Percentiles rank a stretch among this genome's conserved stretches.
Conservation (phyloP, 2,113 vertebrate species). For the Megaleporinus macrocephalus region DNA sequence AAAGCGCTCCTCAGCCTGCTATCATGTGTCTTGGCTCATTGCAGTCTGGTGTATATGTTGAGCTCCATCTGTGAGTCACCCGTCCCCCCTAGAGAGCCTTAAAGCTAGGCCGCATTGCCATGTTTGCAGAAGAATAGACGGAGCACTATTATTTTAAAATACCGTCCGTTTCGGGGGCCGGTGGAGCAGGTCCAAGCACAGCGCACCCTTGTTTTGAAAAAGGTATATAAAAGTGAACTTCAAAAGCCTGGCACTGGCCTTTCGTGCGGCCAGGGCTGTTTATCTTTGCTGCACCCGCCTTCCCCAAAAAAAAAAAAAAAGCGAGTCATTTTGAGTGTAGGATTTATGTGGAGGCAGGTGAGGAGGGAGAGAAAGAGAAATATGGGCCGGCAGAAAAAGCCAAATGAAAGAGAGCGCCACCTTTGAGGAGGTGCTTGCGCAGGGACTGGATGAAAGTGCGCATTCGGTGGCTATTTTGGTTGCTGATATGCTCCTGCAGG, state of each 20-base stretch:
- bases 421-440: conserved; percentile 61
- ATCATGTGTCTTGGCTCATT: conserved; percentile 78
- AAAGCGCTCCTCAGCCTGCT: conserved; percentile 68
- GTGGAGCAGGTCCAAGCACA: conserved; percentile 50
- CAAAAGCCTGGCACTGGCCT: conserved; percentile 24
- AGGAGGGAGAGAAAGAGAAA: conserved; percentile 18
- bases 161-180: conserved; percentile 34
- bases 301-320: conserved; percentile 41
- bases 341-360: conserved; percentile 50
- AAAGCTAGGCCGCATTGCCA: conserved; percentile 63
- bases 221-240: conserved; percentile 55
- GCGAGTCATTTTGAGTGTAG: conserved; percentile 43
- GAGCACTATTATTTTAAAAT: conserved; percentile 67
- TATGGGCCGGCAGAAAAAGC: conserved; percentile 11
- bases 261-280: conserved; percentile 43
- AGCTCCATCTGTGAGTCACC: conserved; percentile 67
- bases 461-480: conserved; percentile 58
- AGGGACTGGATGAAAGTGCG: conserved; percentile 37
- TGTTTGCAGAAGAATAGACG: conserved; percentile 70
- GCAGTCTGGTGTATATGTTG: conserved; percentile 76
- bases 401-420: conserved; percentile 47
- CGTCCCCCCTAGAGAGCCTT: conserved; percentile 61
- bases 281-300: conserved; percentile 44
- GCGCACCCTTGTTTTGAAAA: conserved; percentile 50
- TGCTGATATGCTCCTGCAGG: conserved; percentile 62